Evolutionary conservation across 2,888 invertebrate species (phyloP).

Genomic region (Luperina testacea): DNA sequence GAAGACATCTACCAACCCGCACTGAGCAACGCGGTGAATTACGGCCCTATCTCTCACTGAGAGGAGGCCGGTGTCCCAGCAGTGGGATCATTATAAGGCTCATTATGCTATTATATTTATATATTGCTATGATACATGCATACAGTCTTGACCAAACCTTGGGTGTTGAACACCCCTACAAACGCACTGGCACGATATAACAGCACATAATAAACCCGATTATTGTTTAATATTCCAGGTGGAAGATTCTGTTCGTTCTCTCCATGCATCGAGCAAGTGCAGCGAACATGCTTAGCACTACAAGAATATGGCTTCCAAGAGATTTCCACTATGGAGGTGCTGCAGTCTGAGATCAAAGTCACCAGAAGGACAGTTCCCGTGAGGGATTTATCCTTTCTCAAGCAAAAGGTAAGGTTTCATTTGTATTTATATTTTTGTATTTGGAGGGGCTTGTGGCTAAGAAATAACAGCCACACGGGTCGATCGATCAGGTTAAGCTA

Average conservation of each 20-base stretch:
- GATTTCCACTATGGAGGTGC: conserved; percentile 95
- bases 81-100: too few species aligned
- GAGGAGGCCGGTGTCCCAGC: too few species aligned
- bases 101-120: background rate
- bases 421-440: background rate
- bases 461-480: too few species aligned
- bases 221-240: conserved; percentile 88
- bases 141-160: background rate
- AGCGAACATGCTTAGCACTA: conserved; percentile 94
- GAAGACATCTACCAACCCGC: too few species aligned
- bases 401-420: conserved; percentile 89
- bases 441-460: too few species aligned
- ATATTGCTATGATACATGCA: background rate
- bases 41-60: too few species aligned
- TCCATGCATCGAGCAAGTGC: conserved; percentile 99
- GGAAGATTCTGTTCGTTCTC: conserved; percentile 99
- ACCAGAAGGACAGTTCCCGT: conserved; percentile 92
- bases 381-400: conserved; percentile 93
- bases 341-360: conserved; percentile 94
- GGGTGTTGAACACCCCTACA: too few species aligned
- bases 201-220: background rate
- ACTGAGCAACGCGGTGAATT: too few species aligned
- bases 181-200: background rate
- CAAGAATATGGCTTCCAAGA: conserved; percentile 94
- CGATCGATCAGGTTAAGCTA: too few species aligned